Evolutionary conservation across 2,888 invertebrate genomes (phyloP), one percentile per base, ranked within the genome.

Genomic region (Heterodera filipjevi): DNA sequence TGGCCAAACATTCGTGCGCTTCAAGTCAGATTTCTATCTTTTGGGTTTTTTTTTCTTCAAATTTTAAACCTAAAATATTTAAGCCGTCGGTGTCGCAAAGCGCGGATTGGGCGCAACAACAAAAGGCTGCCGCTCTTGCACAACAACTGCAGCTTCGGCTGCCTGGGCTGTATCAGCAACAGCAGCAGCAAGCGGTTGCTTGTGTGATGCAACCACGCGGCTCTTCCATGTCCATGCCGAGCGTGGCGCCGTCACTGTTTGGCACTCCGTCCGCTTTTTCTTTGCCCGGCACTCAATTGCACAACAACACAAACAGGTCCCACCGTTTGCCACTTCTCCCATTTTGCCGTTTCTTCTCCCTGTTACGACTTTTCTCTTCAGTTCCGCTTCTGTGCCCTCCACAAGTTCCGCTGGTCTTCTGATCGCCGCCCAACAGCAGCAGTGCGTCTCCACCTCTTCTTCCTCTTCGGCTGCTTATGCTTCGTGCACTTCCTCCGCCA

Each of bases 1-100:
- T 78, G 78, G 78, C 75, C 78, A 8, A 76, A 53, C 39, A 74
- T 78, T 19, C 72, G 78, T 1, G 78, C 78, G 6, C 32, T 78
- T 19, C 74, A 72, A 32, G 30, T 53, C 22, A 2, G 6, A 2
- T 44, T 16, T 10, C 27, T n/a, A 27, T 59, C 5, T 22, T 19
- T 59, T n/a, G 0, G 1, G 3, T 10, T 59, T n/a, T 59, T 27
- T 0, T 59, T 59, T 22, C 33, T 35, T 39, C 30, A 22, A 32
- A 35, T n/a, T n/a, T n/a, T n/a, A n/a, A n/a, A n/a, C n/a, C n/a
- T n/a, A n/a, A n/a, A n/a, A n/a, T n/a, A n/a, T n/a, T n/a, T n/a
- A n/a, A n/a, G 70, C 70, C 70, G 70, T 33, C 70, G n/a, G 35
- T 70, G 33, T 33, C 35, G 33, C 46, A 49, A n/a, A 44, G 46